A percentile compares a stretch with the other conserved stretches of the same genome.
Evolutionary conservation across 1,140 invertebrate genomes (phyloP).

Genomic region (Hirudo medicinalis): DNA sequence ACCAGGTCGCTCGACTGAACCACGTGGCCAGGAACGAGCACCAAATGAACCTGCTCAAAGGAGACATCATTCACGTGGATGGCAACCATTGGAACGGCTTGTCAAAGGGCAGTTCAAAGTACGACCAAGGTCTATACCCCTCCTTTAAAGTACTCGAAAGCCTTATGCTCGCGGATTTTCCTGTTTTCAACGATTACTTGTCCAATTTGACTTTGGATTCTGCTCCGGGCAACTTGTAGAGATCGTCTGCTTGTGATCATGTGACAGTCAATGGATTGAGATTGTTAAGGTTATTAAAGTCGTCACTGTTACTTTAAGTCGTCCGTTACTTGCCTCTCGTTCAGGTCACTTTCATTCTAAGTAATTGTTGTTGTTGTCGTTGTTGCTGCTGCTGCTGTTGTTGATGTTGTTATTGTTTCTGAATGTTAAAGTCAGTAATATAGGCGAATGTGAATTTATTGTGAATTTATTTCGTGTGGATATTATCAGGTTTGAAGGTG

Average conservation of each 20-base stretch:
- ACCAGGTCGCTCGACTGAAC: conserved; percentile 52
- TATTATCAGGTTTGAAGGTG: too few relatives aligned
- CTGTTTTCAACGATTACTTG: not conserved
- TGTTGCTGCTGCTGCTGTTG: too few relatives aligned
- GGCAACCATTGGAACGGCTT: conserved; percentile 96
- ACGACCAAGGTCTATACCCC: conserved; percentile 45
- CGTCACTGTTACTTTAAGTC: too few relatives aligned
- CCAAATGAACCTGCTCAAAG: conserved; percentile 60
- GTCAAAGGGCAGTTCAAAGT: conserved; percentile 67
- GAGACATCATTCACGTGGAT: conserved; percentile 74
- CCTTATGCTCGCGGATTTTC: not conserved
- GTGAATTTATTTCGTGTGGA: too few relatives aligned
- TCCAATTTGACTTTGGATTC: not conserved
- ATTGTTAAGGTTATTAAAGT: too few relatives aligned
- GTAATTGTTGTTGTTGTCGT: too few relatives aligned
- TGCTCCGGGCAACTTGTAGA: not conserved
- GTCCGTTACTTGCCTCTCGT: too few relatives aligned
- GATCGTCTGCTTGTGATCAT: not conserved
- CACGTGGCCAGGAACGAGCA: conserved; percentile 49
- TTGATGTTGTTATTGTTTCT: too few relatives aligned
- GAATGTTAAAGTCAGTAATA: too few relatives aligned
- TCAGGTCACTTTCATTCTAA: too few relatives aligned
- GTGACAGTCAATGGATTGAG: not conserved
- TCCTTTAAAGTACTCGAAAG: conserved; percentile 41
- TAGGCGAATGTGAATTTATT: too few relatives aligned